phyloP scores from a whole-genome alignment of 2,888 invertebrate species.

The Siphlonurus alternatus region DNA sequence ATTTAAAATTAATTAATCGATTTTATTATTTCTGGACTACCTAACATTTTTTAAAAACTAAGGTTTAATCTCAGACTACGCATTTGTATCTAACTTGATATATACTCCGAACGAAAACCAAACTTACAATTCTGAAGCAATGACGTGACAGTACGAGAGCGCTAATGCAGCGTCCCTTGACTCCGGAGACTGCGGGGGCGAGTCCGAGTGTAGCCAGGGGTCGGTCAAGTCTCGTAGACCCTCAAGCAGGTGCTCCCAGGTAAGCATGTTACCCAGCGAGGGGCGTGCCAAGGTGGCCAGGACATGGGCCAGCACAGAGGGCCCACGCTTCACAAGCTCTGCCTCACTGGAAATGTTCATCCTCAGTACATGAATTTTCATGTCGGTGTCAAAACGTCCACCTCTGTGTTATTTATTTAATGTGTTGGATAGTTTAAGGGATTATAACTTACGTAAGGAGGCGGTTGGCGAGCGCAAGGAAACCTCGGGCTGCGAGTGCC shows the following conservation, averaged over 20 bases:
- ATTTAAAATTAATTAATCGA: no score
- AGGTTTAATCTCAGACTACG: no score
- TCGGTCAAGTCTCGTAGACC: background rate
- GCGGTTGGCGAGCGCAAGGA: background rate
- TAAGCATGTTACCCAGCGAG: background rate
- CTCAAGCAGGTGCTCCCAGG: background rate
- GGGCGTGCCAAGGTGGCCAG: background rate
- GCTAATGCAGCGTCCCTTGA: background rate
- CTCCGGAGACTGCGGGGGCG: background rate
- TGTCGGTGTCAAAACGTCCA: no score
- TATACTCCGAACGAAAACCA: background rate
- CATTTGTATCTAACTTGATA: background rate
- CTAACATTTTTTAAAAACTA: no score
- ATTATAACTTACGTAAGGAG: background rate
- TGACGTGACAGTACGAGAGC: background rate
- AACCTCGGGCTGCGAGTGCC: background rate
- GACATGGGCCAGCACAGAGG: background rate
- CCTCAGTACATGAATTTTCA: no score
- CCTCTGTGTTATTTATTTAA: no score
- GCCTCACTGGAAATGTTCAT: background rate
- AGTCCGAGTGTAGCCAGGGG: background rate
- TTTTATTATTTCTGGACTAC: no score
- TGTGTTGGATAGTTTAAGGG: no score
- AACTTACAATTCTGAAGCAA: background rate
- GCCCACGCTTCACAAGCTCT: background rate